Base-by-base conservation (phyloP, 2,888 invertebrate species). In the Epinotia nisella region DNA sequence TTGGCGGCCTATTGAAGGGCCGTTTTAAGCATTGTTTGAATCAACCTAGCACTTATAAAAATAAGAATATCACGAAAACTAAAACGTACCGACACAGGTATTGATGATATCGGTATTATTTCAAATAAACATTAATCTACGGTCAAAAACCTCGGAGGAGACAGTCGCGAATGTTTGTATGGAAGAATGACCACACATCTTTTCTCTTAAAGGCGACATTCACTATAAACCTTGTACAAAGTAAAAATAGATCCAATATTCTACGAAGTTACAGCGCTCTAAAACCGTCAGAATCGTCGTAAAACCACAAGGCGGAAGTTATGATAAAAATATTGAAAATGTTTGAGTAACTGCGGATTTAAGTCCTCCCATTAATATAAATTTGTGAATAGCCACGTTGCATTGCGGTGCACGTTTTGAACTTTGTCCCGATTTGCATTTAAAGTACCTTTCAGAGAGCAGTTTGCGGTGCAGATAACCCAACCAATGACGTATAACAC, bases 371-470 rank as follows among this genome's bases (percentile, higher is more conserved):
- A 59, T 73, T 73, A 69, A 73, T 70, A 77, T 77, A 78, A 79
- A 81, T 80, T 80, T 78, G 74, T 78, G 79, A 74, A 80, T 81
- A 80, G 80, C 78, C 79, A 77, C 79, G 76, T 78, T 80, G 81
- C 82, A 80, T 78, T 79, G 83, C 84, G 78, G 76, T 80, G 77
- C 82, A 83, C 77, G 78, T 76, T 77, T 78, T 77, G 78, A 84
- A 87, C 81, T 85, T 85, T 81, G 81, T 78, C 80, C 77, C 80
- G 81, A 90, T 90, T 90, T 90, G 87, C 90, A 90, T 90, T 83
- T 87, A 86, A 87, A 90, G 86, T 83, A 84, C 86, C 81, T 85
- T 85, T 84, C 83, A 82, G 83, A 82, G 81, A 78, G 78, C 82
- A 81, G 82, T 83, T 84, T 83, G 83, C 77, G 80, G 75, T 61